A percentile compares a stretch with the other conserved stretches of the same genome.
These are phyloP conservation scores for Vombatus ursinus DNA, from an alignment of 2,113 vertebrate genomes.

Conservation along the genomic window DNA sequence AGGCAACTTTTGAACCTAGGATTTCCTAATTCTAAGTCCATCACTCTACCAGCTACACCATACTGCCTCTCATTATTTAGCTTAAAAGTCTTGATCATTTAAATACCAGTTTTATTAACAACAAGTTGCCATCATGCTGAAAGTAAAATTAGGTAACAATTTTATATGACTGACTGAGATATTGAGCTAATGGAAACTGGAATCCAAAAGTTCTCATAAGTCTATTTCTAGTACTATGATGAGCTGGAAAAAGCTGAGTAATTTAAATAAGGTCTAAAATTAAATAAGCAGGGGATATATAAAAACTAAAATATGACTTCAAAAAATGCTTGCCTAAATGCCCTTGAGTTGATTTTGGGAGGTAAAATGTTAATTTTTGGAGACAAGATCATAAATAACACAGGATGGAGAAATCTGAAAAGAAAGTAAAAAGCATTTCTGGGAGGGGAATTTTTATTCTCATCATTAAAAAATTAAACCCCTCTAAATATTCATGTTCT, in stretches of 20 bases:
- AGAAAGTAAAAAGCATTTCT: background rate
- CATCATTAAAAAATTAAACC: background rate
- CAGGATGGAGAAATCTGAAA: background rate
- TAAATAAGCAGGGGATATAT: background rate
- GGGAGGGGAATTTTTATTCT: background rate
- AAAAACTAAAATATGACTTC: background rate
- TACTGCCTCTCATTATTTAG: background rate
- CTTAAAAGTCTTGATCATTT: background rate
- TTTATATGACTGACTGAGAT: background rate
- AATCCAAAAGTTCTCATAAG: background rate
- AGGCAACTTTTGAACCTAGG: background rate
- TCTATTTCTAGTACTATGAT: background rate
- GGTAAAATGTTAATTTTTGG: slow-evolving; percentile 43
- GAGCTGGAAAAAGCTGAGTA: background rate
- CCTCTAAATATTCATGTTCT: too few relatives aligned
- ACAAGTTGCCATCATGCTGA: background rate
- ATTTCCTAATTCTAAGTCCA: background rate
- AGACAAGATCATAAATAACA: background rate
- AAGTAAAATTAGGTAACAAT: background rate
- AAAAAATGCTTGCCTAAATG: background rate
- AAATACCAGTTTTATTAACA: background rate
- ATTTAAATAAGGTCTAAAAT: slow-evolving; percentile 39
- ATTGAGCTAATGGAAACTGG: background rate
- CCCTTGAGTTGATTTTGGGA: background rate
- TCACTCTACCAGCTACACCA: background rate